A percentile compares a stretch with the other conserved stretches of the same genome.
Evolutionary conservation across 1,140 invertebrate species (phyloP).

Genomic region (Brachionus calyciflorus): DNA sequence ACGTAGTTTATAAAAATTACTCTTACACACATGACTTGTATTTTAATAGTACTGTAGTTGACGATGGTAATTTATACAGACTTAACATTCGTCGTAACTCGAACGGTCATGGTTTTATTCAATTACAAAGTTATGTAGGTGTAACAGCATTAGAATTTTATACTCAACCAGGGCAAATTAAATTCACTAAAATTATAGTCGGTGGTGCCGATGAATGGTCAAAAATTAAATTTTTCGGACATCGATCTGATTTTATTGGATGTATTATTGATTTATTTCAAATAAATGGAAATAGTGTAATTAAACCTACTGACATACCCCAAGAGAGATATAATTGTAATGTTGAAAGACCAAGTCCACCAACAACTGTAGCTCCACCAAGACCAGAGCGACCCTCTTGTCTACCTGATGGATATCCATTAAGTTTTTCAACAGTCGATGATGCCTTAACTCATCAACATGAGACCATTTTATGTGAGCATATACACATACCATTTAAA

Average conservation of each 20-base stretch:
- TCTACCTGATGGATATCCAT: not conserved
- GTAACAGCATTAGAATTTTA: slow-evolving; percentile 19
- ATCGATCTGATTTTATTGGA: slow-evolving; percentile 18
- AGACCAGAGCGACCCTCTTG: not conserved
- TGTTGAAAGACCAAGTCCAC: slow-evolving; percentile 10
- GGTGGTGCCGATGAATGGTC: slow-evolving; percentile 43
- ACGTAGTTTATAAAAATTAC: slow-evolving; percentile 33
- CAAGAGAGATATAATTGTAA: slow-evolving; percentile 45
- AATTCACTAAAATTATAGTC: slow-evolving; percentile 5
- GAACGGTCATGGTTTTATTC: slow-evolving; percentile 26
- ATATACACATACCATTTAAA: slow-evolving; percentile 22
- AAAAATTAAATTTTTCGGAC: slow-evolving; percentile 15
- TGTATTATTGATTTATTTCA: slow-evolving; percentile 45
- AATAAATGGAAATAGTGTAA: slow-evolving; percentile 37
- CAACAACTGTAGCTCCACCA: not conserved
- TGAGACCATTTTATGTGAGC: slow-evolving; percentile 20
- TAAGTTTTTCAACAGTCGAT: not conserved
- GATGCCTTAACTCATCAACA: slow-evolving; percentile 33
- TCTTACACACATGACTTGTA: slow-evolving; percentile 17
- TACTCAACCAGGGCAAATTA: slow-evolving; percentile 41
- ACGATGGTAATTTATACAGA: slow-evolving; percentile 34
- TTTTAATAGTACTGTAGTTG: slow-evolving; percentile 5
- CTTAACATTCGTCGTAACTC: slow-evolving; percentile 34
- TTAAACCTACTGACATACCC: slow-evolving; percentile 16
- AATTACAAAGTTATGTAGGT: slow-evolving; percentile 28